Percentiles rank a stretch among this genome's conserved stretches.
Conservation (phyloP, 2,797 vertebrate genomes). For the Rhynchotus rufescens region DNA sequence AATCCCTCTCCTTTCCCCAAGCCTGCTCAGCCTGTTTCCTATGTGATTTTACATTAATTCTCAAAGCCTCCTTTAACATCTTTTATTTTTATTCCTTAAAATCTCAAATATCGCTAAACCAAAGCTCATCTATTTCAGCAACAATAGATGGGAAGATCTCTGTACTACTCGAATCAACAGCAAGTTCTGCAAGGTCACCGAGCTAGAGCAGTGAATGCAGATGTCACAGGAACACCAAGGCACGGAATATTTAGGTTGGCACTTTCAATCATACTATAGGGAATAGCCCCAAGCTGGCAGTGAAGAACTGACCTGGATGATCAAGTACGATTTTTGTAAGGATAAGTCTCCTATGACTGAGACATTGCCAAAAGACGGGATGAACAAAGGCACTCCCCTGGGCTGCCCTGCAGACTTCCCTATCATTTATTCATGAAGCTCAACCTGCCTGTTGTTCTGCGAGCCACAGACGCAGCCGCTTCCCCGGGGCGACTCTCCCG, state of each 20-base stretch:
- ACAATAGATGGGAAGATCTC: neutral
- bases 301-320: neutral
- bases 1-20: neutral
- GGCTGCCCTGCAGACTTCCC: constrained; percentile 26
- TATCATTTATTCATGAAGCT: constrained; percentile 62
- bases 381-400: constrained; percentile 12
- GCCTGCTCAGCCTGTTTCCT: neutral
- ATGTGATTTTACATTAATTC: neutral
- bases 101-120: neutral
- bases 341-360: constrained; percentile 13
- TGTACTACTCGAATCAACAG: neutral
- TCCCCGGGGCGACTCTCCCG: neutral
- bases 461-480: constrained; percentile 26
- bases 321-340: neutral
- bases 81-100: neutral
- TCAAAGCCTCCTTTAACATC: neutral
- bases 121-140: neutral
- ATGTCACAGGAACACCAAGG: neutral
- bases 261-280: neutral
- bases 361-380: neutral
- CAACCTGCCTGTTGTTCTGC: neutral
- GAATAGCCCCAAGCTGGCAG: neutral
- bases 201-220: neutral
- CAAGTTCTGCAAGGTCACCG: neutral
- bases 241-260: neutral